A percentile compares a stretch with the other conserved stretches of the same genome.
Evolutionary conservation across 2,888 invertebrate genomes (phyloP).

Genomic region (Epinotia demarniana): DNA sequence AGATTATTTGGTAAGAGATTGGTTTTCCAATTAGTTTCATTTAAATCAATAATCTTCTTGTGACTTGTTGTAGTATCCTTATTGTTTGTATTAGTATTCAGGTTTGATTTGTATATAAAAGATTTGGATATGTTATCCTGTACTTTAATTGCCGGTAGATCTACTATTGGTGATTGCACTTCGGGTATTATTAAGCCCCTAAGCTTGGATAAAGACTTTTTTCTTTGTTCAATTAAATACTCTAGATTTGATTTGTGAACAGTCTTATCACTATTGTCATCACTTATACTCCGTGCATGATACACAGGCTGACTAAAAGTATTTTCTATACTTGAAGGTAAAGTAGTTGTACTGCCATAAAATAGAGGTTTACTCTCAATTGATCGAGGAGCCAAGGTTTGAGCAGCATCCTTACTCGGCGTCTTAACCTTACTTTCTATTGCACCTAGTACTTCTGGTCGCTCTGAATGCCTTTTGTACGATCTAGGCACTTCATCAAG

Average conservation of each 20-base stretch:
- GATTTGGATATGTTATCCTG: constrained; percentile 83
- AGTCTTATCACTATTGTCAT: constrained; percentile 73
- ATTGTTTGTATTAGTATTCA: constrained; percentile 61
- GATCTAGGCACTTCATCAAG: constrained; percentile 80
- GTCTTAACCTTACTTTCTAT: constrained; percentile 67
- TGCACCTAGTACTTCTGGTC: constrained; percentile 83
- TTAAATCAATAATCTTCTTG: constrained; percentile 64
- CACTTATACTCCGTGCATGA: constrained; percentile 76
- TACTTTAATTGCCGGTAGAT: constrained; percentile 93
- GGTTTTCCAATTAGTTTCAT: constrained; percentile 77
- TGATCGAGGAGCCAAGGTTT: constrained; percentile 56
- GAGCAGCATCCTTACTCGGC: constrained; percentile 56
- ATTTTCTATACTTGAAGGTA: constrained; percentile 66
- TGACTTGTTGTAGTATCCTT: constrained; percentile 64
- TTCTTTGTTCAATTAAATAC: constrained; percentile 91
- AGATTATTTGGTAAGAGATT: constrained; percentile 81
- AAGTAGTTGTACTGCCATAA: constrained; percentile 77
- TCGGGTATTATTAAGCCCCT: constrained; percentile 96
- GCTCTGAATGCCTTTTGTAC: constrained; percentile 69
- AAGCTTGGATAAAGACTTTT: constrained; percentile 92
- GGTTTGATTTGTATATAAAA: constrained; percentile 71
- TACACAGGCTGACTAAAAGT: constrained; percentile 67
- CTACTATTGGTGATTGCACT: constrained; percentile 86
- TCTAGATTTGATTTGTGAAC: constrained; percentile 88
- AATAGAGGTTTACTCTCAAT: constrained; percentile 72